A percentile compares a stretch with the other conserved stretches of the same genome.
These are phyloP conservation scores for Paraplagusia blochii DNA, from an alignment of 2,113 vertebrate species.

Conservation along the genomic window DNA sequence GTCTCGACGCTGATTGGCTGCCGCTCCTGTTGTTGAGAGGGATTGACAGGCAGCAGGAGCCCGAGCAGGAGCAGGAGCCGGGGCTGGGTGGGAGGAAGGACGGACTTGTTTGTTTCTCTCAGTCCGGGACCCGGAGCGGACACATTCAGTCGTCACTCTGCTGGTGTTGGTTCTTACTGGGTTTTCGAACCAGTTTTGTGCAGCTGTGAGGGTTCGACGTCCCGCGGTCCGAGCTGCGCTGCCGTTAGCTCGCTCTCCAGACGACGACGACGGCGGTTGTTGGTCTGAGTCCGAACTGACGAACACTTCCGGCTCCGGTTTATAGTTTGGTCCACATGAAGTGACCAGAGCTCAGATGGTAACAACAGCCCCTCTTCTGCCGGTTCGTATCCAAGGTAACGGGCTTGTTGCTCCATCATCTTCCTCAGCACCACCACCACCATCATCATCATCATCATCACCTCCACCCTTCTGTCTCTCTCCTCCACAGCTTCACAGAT, in stretches of 20 bases:
- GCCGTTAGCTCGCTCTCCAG: too few species aligned
- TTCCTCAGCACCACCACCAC: too few species aligned
- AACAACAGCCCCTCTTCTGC: conserved; percentile 44
- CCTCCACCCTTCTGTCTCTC: neutral
- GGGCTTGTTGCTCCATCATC: conserved; percentile 26
- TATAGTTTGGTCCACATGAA: too few species aligned
- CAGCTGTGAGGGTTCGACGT: too few species aligned
- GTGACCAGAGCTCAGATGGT: conserved; percentile 15
- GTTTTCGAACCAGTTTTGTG: too few species aligned
- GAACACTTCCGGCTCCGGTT: too few species aligned
- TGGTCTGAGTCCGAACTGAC: too few species aligned
- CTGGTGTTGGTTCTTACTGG: too few species aligned
- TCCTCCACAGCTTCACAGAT: neutral
- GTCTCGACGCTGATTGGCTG: conserved; percentile 59
- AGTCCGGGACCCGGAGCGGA: neutral
- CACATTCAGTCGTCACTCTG: neutral
- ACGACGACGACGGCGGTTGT: too few species aligned
- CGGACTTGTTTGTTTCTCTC: conserved; percentile 34
- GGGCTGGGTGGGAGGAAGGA: too few species aligned
- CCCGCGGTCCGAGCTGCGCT: too few species aligned
- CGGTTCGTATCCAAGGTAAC: conserved; percentile 67
- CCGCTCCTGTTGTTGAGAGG: conserved; percentile 11
- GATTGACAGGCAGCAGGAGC: conserved; percentile 49
- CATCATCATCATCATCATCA: too few species aligned
- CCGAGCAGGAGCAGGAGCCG: conserved; percentile 39